These are phyloP conservation scores for Pyrrhosoma nymphula DNA, from an alignment of 2,888 invertebrate species.

Conservation along the genomic window DNA sequence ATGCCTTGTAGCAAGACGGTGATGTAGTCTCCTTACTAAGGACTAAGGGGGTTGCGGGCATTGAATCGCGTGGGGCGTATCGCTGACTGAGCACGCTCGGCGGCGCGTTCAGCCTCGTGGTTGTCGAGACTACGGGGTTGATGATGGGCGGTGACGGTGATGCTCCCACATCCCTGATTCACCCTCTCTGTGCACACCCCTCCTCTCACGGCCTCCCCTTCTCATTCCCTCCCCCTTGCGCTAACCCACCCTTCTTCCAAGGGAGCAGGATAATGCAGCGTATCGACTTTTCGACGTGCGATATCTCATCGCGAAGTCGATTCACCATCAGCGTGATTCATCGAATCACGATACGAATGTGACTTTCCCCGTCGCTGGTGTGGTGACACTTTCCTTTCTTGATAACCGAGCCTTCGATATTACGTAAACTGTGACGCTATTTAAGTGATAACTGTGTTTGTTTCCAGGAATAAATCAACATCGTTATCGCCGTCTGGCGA, in stretches of 20 bases:
- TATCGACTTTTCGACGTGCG: background rate
- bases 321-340: background rate
- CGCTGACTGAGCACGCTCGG: constrained; percentile 26
- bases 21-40: no score
- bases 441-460: no score
- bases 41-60: no score
- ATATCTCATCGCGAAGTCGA: background rate
- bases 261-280: background rate
- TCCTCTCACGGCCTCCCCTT: background rate
- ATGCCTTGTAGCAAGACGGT: no score
- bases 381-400: no score
- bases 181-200: background rate
- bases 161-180: background rate
- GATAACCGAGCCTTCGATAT: no score
- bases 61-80: background rate
- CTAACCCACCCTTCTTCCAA: background rate
- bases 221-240: no score
- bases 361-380: background rate
- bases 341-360: background rate
- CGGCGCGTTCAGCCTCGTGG: constrained; percentile 31
- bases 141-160: background rate
- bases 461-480: no score
- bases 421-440: no score
- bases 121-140: background rate
- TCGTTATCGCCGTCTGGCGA: no score